phyloP scores from a whole-genome alignment of 2,888 invertebrate genomes.

The Polydrusus tereticollis region DNA sequence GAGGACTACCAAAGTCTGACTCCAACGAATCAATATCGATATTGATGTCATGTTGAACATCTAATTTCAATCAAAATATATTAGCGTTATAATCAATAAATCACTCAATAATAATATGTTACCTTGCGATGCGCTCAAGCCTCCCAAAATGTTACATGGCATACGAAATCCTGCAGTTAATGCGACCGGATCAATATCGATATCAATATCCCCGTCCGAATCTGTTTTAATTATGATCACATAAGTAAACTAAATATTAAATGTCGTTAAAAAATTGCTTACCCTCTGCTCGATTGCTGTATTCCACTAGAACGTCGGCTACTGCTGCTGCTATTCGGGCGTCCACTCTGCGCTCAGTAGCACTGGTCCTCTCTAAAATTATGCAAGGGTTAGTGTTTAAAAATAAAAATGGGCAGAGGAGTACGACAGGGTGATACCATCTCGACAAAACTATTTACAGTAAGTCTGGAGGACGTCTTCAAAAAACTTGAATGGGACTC shows the following conservation, averaged over 20 bases:
- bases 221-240: slow-evolving; percentile 30
- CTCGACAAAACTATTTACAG: too few relatives aligned
- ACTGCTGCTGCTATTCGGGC: slow-evolving; percentile 24
- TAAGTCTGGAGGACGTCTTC: too few relatives aligned
- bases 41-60: slow-evolving; percentile 28
- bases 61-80: slow-evolving; percentile 27
- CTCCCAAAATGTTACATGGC: slow-evolving; percentile 32
- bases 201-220: slow-evolving; percentile 38
- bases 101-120: slow-evolving; percentile 6
- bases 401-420: not conserved
- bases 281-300: slow-evolving; percentile 30
- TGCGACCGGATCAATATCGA: slow-evolving; percentile 35
- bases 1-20: slow-evolving; percentile 29
- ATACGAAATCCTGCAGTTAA: slow-evolving; percentile 31
- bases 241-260: too few relatives aligned
- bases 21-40: slow-evolving; percentile 38
- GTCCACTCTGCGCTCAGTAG: not conserved
- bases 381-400: not conserved
- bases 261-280: too few relatives aligned
- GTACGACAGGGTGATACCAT: too few relatives aligned
- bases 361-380: slow-evolving; percentile 12
- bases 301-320: slow-evolving; percentile 37
- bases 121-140: slow-evolving; percentile 23
- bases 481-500: too few relatives aligned
- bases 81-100: slow-evolving; percentile 12